Percentiles rank a stretch among this genome's conserved stretches.
phyloP scores from a whole-genome alignment of 2,113 vertebrate species.

The Rhineura floridana region DNA sequence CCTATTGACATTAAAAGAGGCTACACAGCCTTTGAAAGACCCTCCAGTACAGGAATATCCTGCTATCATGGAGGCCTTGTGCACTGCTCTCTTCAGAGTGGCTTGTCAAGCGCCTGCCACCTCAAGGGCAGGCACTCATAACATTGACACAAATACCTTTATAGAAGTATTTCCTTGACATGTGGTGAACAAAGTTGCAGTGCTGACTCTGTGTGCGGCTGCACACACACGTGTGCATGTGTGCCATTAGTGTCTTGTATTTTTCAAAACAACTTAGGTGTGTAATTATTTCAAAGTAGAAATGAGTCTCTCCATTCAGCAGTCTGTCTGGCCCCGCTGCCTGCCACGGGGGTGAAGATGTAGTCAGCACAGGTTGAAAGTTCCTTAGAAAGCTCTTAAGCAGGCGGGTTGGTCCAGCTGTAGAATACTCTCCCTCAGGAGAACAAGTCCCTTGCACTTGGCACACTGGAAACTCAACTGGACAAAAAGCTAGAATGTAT shows the following conservation, averaged over 20 bases:
- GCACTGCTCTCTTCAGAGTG: neutral
- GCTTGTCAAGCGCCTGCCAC: neutral
- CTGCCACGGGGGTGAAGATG: neutral
- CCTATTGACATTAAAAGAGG: neutral
- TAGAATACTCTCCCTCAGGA: rapidly evolving
- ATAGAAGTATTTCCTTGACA: rapidly evolving
- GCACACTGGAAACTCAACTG: neutral
- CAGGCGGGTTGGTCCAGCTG: neutral
- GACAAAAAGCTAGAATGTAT: neutral
- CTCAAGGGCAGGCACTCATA: neutral
- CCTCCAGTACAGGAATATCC: neutral
- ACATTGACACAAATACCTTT: neutral
- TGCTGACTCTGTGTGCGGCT: neutral
- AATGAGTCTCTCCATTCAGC: constrained; percentile 9
- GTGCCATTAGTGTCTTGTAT: neutral
- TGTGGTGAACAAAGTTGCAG: neutral
- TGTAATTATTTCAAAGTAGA: constrained; percentile 9
- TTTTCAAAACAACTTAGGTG: neutral
- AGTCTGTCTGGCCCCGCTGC: neutral
- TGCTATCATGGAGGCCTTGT: neutral
- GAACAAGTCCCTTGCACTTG: neutral
- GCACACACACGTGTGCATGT: neutral
- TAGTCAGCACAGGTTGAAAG: rapidly evolving
- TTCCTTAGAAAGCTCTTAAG: neutral
- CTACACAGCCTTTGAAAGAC: neutral